Conservation (phyloP, 2,113 vertebrate genomes). For the Neofelis nebulosa region DNA sequence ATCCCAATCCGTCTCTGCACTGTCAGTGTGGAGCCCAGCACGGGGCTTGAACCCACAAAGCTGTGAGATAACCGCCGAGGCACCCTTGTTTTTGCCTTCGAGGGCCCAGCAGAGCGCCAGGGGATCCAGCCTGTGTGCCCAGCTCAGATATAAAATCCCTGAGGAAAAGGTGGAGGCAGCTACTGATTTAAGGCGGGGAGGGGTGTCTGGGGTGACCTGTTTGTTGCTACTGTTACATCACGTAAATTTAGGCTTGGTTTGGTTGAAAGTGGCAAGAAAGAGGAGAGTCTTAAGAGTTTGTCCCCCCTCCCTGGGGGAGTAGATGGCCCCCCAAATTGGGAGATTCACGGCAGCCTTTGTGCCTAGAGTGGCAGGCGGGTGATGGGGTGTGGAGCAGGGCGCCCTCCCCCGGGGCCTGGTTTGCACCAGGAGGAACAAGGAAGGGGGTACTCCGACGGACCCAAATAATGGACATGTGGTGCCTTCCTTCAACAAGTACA, state of each 20-base stretch:
- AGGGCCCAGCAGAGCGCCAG: background rate
- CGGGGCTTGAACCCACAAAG: no score
- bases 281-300: background rate
- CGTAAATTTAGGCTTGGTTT: background rate
- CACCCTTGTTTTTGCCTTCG: background rate
- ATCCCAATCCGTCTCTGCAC: no score
- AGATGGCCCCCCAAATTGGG: background rate
- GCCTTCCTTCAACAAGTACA: background rate
- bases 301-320: background rate
- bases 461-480: background rate
- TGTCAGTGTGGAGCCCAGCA: no score
- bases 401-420: background rate
- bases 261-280: background rate
- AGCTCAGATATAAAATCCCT: background rate
- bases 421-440: background rate
- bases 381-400: rapidly evolving
- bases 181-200: background rate
- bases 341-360: background rate
- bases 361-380: background rate
- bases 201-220: no score
- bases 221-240: background rate
- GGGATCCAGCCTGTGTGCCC: background rate
- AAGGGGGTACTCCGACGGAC: background rate
- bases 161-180: background rate
- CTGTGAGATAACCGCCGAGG: no score